Percentiles rank a stretch among this genome's conserved stretches.
Conservation (phyloP, 1,140 invertebrate species). For the Zaprionus ghesquierei region DNA sequence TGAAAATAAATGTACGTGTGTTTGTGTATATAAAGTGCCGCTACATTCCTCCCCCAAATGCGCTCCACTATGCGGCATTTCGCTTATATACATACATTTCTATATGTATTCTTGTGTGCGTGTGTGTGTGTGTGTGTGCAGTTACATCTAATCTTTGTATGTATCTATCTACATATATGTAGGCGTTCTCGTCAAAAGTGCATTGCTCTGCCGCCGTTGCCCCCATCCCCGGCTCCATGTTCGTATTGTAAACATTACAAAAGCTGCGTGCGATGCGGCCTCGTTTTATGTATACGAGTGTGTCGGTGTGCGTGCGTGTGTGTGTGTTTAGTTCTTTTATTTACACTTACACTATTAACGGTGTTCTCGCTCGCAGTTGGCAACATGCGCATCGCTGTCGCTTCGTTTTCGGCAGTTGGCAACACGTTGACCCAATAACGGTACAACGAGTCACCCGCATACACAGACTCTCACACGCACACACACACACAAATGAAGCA, state of each 20-base stretch:
- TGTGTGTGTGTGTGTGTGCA: conserved; percentile 5
- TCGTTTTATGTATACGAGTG: conserved; percentile 53
- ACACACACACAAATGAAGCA: conserved; percentile 24
- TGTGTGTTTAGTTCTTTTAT: conserved; percentile 46
- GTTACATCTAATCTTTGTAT: conserved; percentile 46
- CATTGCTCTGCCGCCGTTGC: conserved; percentile 61
- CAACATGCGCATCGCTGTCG: conserved; percentile 32
- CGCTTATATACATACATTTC: conserved; percentile 27
- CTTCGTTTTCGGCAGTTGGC: conserved; percentile 57
- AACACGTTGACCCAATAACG: conserved; percentile 76
- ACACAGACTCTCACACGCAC: conserved; percentile 11
- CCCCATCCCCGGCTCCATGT: conserved; percentile 19
- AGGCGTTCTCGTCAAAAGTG: conserved; percentile 57
- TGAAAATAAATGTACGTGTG: conserved; percentile 40
- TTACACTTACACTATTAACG: conserved; percentile 60
- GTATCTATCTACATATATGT: conserved; percentile 39
- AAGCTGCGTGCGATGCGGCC: conserved; percentile 63
- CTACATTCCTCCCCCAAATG: conserved; percentile 61
- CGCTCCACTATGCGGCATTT: conserved; percentile 71
- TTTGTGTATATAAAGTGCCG: conserved; percentile 33
- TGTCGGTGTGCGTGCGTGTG: conserved; percentile 15
- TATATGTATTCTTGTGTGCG: neutral
- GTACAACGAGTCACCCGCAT: conserved; percentile 43
- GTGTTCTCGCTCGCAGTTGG: conserved; percentile 36
- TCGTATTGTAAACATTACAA: conserved; percentile 67